Base-by-base conservation (phyloP, 1,140 invertebrate genomes). In the Ceratosolen solmsi region DNA sequence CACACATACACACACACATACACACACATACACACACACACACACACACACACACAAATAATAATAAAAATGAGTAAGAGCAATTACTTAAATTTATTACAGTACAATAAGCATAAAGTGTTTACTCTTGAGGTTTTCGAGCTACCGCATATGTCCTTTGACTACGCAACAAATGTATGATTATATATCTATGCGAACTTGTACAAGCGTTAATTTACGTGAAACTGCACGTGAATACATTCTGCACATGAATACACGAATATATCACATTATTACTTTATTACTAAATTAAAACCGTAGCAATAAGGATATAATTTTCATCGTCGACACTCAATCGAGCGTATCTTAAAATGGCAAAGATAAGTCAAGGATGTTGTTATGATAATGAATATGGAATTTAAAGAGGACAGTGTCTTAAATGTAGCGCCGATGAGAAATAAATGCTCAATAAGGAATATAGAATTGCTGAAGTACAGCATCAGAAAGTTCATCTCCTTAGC, bases 71-170 rank as follows among this genome's bases (percentile, higher is more conserved):
- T 38, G 33, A 68, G 63, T 11, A 38, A 68, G n/a, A n/a, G 63
- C 63, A 68, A 68, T 68, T 68, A 68, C 63, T 68, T 68, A 38
- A 38, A 68, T 68, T 68, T 68, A 68, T 68, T 68, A 38, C 17
- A 33, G 63, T 17, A 68, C 63, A 68, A 68, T 38, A 68, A 68
- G 63, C 38, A 68, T 68, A 68, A 65, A 68, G 63, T n/a, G 63
- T 68, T 38, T 22, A 38, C 33, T 38, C 33, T 68, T 22, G 33
- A 38, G 63, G 33, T 38, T 38, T 68, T 38, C 20, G 63, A 38
- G 63, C 63, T n/a, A 68, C 20, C 33, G 36, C 33, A 5, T 68
- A n/a, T 38, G 63, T 68, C 33, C 33, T 25, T 38, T 17, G 63
- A 33, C 36, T 68, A 36, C 33, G 63, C 36, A 68, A 38, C 63